Base-by-base conservation (phyloP, 1,140 invertebrate species). In the Mizuhopecten yessoensis region DNA sequence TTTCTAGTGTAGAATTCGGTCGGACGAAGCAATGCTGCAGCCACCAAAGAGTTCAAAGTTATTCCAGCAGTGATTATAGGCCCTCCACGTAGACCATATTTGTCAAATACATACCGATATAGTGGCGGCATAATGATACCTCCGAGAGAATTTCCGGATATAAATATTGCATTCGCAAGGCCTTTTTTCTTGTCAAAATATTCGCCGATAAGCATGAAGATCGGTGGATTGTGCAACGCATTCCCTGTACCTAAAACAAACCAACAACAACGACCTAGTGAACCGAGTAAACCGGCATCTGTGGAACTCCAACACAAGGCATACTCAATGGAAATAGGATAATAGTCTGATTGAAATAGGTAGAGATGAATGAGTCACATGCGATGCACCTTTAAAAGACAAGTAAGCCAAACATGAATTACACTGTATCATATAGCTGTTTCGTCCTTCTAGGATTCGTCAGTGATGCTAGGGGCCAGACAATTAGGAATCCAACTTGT, bases 121-220 rank as follows among this genome's bases (percentile, higher is more conserved):
- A 99, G 95, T 36, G 94, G 95, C 9, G 15, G 98, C 97, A 89
- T 98, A 0, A 98, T 95, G 95, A 99, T 98, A 3, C 98, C 98
- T 9, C 97, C 97, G 45, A 99, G 98, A 34, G 99, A 99, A 0
- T 98, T 99, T 10, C 99, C 99, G 95, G 98, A 99, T 15, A 99
- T 99, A 0, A 99, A 98, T 86, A 99, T 98, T 20, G 99, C 99
- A 0, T 99, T 99, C 33, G 99, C 99, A 90, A 99, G 96, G 9
- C 99, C 99, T 93, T 99, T 97, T 94, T 99, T 99, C 9, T 98
- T 98, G 96, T 99, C 99, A 97, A 99, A 99, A 97, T 99, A 99
- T 96, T 99, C 99, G 36, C 99, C 99, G 20, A 99, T 99, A 87
- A 98, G 98, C n/a, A 99, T 99, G 34, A 99, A 99, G 0, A 99